Conservation (phyloP, 2,888 invertebrate genomes). For the Lordiphosa andalusiaca region DNA sequence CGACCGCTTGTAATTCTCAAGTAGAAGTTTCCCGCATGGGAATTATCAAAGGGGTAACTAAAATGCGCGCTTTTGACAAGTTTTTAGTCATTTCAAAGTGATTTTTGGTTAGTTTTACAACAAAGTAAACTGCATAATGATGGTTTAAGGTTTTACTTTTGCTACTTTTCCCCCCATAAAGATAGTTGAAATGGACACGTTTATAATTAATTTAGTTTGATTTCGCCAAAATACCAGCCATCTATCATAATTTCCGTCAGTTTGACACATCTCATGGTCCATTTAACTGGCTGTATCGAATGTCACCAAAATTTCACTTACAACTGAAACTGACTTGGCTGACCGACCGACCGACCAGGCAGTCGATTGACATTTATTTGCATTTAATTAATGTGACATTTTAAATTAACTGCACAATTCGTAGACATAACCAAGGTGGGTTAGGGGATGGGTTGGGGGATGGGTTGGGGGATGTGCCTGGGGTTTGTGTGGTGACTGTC, state of each 20-base stretch:
- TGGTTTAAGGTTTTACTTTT: too few relatives aligned
- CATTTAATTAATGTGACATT: slow-evolving; percentile 72
- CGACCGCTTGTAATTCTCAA: too few relatives aligned
- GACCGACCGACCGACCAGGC: slow-evolving; percentile 3
- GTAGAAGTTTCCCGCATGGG: too few relatives aligned
- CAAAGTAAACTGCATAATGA: too few relatives aligned
- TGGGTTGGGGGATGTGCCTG: neutral
- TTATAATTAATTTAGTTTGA: too few relatives aligned
- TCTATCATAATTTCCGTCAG: slow-evolving; percentile 38
- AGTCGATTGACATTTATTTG: slow-evolving; percentile 58
- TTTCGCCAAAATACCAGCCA: too few relatives aligned
- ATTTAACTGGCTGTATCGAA: slow-evolving; percentile 31
- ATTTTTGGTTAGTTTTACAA: too few relatives aligned
- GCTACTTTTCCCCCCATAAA: too few relatives aligned
- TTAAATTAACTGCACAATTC: slow-evolving; percentile 56
- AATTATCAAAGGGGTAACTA: too few relatives aligned
- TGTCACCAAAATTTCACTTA: slow-evolving; percentile 39
- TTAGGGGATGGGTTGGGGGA: neutral
- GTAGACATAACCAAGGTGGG: slow-evolving; percentile 1
- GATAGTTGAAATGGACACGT: too few relatives aligned
- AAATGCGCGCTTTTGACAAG: too few relatives aligned
- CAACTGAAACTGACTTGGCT: slow-evolving; percentile 30
- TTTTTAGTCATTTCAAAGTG: too few relatives aligned
- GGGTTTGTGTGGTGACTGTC: slow-evolving; percentile 37
- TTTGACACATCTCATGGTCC: slow-evolving; percentile 52